phyloP scores from a whole-genome alignment of 2,797 vertebrate genomes.

The Miichthys miiuy region DNA sequence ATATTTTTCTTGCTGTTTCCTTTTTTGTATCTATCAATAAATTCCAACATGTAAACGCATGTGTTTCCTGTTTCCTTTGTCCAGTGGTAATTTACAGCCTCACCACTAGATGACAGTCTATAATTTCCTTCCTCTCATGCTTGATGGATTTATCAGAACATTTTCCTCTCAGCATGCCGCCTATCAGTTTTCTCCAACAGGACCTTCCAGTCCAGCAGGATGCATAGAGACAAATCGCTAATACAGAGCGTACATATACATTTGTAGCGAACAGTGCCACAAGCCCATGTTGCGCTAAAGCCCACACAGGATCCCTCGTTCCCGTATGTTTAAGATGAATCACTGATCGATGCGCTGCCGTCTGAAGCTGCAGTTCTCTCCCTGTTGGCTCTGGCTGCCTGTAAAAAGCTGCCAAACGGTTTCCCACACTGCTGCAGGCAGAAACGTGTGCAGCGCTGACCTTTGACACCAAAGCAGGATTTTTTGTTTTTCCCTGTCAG shows the following conservation, averaged over 20 bases:
- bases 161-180: conserved; percentile 24
- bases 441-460: conserved; percentile 31
- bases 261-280: background rate
- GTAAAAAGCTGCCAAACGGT: conserved; percentile 31
- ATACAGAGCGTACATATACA: background rate
- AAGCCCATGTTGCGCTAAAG: conserved; percentile 10
- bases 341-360: conserved; percentile 28
- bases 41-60: too few relatives aligned
- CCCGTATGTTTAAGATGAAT: conserved; percentile 39
- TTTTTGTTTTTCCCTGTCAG: conserved; percentile 18
- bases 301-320: conserved; percentile 37
- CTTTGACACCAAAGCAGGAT: conserved; percentile 26
- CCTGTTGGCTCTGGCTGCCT: conserved; percentile 29
- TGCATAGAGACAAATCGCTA: conserved; percentile 1
- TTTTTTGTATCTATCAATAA: background rate
- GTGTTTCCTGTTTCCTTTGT: background rate
- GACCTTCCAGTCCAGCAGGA: background rate
- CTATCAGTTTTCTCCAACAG: background rate
- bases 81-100: background rate
- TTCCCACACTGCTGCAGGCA: conserved; percentile 43
- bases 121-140: conserved; percentile 32
- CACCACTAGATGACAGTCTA: conserved; percentile 79
- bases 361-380: conserved; percentile 44
- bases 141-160: background rate
- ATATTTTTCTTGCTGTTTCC: background rate